phyloP scores from a whole-genome alignment of 2,888 invertebrate species.

The Oscheius onirici region DNA sequence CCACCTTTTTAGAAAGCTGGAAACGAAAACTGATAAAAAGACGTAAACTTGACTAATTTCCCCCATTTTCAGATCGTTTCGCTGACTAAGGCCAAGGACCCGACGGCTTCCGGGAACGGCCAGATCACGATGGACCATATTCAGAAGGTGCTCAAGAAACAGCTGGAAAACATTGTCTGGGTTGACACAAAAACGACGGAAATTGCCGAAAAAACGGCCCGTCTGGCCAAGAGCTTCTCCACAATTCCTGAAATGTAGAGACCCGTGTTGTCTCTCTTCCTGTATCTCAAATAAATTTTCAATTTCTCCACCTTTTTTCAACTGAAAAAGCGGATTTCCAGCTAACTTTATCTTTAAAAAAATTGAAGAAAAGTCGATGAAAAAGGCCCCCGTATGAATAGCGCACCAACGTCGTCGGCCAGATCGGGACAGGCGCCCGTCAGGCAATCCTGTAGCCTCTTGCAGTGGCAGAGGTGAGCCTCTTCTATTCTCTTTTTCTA shows the following conservation, averaged over 20 bases:
- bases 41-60: too few relatives aligned
- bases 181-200: constrained; percentile 45
- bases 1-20: too few relatives aligned
- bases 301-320: too few relatives aligned
- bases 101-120: constrained; percentile 7
- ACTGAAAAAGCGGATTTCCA: too few relatives aligned
- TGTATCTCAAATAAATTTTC: too few relatives aligned
- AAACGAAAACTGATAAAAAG: too few relatives aligned
- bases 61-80: constrained; percentile 31
- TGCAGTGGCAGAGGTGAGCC: background rate
- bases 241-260: too few relatives aligned
- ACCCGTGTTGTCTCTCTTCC: too few relatives aligned
- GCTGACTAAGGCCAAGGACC: constrained; percentile 32
- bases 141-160: constrained; percentile 55
- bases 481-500: background rate
- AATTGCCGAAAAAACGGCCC: too few relatives aligned
- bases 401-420: background rate
- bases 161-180: constrained; percentile 52
- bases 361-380: background rate
- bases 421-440: background rate
- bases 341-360: too few relatives aligned
- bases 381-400: background rate
- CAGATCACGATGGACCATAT: constrained; percentile 46
- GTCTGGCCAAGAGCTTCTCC: too few relatives aligned
- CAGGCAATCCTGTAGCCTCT: background rate